phyloP scores from a whole-genome alignment of 1,140 invertebrate species.

The Drosophila ohnishii region DNA sequence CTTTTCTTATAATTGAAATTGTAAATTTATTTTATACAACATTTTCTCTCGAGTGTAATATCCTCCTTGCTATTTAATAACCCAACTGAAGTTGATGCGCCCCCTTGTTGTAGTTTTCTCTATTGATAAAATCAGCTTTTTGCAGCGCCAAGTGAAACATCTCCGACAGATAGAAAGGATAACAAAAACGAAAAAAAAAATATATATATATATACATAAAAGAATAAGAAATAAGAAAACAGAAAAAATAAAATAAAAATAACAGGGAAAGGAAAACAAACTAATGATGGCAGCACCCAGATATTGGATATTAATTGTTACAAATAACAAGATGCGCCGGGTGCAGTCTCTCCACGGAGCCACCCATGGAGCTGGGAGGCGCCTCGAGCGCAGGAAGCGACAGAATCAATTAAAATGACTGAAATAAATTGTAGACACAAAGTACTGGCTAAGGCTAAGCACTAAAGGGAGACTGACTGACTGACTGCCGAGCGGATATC shows the following conservation, averaged over 20 bases:
- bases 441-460: conserved; percentile 30
- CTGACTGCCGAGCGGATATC: conserved; percentile 25
- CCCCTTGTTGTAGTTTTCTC: conserved; percentile 56
- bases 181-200: conserved; percentile 4
- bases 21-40: neutral
- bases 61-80: conserved; percentile 43
- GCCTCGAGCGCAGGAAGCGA: conserved; percentile 30
- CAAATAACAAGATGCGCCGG: conserved; percentile 70
- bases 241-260: neutral
- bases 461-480: conserved; percentile 22
- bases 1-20: neutral
- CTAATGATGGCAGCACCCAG: conserved; percentile 67
- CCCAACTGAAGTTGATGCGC: conserved; percentile 18
- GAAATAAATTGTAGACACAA: conserved; percentile 74
- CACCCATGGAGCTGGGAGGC: neutral
- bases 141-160: conserved; percentile 63
- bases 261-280: conserved; percentile 39
- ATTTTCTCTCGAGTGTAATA: conserved; percentile 5
- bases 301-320: conserved; percentile 82
- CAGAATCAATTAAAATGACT: conserved; percentile 76
- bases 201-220: conserved; percentile 3
- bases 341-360: conserved; percentile 14
- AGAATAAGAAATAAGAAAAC: neutral
- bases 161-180: conserved; percentile 32
- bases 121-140: conserved; percentile 66